Base-by-base conservation (phyloP, 2,888 invertebrate genomes). In the Mactromeris polynyma region DNA sequence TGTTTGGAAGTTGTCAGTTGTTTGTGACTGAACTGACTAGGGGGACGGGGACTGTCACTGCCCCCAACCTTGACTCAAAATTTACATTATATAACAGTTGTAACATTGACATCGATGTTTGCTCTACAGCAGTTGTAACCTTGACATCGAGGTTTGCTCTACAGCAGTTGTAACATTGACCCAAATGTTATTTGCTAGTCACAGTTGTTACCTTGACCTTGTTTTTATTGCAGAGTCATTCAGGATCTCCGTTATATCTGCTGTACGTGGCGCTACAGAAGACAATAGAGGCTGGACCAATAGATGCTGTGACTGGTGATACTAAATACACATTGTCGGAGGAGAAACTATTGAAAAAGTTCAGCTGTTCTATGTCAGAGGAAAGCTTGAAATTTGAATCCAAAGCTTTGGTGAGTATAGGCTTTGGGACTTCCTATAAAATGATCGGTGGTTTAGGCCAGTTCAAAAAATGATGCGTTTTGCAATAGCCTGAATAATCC, bases 211-310 rank as follows among this genome's bases (percentile, higher is more conserved):
- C 46, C 6, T 46, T 46, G 14, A 46, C 31, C 1, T 46, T 79
- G 7, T 46, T 77, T 21, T 2, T 19, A 40, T 78, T 91, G 0
- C 93, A 99, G 96, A 99, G 99, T 96, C 99, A 99, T 97, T 99
- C 99, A 82, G 99, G 99, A 58, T 99, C 99, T 97, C 99, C 99
- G 85, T 97, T 99, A 89, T 99, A 99, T 97, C 98, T 99, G 98
- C 97, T 99, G 94, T 99, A 99, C 97, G 98, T 99, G 97, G 99
- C 99, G 90, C 99, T 99, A 97, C 99, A 99, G 97, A 99, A 99
- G 96, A 99, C 99, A 97, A 99, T 99, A 92, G 99, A 99, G 97
- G 99, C 99, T 97, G 99, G 99, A 83, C 99, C 99, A 81, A 99
- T 99, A 85, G 99, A 99, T 97, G 98, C 98, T 77, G 98, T 99